These are phyloP conservation scores for Nansenia antarctica DNA, from an alignment of 2,113 vertebrate species.

Conservation along the genomic window DNA sequence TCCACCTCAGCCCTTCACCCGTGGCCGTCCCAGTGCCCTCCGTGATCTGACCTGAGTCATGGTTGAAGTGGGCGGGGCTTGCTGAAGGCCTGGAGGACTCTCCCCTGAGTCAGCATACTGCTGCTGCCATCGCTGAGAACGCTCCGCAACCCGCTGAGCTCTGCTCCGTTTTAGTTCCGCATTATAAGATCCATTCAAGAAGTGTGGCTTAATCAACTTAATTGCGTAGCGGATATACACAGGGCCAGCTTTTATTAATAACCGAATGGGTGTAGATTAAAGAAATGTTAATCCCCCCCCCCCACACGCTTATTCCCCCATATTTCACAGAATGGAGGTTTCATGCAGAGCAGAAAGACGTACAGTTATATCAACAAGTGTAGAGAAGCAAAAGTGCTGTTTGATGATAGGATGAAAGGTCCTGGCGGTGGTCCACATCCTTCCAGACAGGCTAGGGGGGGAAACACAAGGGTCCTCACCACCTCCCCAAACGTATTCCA, in stretches of 20 bases:
- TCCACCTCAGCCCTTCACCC: too few relatives aligned
- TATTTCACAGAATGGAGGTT: background rate
- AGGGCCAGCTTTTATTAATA: slow-evolving; percentile 5
- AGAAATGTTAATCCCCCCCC: background rate
- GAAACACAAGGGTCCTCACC: slow-evolving; percentile 58
- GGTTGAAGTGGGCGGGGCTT: background rate
- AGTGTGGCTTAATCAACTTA: slow-evolving; percentile 5
- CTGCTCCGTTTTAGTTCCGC: background rate
- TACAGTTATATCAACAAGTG: slow-evolving; percentile 36
- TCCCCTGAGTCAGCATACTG: background rate
- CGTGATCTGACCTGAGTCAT: background rate
- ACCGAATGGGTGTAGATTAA: background rate
- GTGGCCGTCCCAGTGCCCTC: background rate
- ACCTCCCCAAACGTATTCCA: slow-evolving; percentile 57
- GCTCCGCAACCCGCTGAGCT: background rate
- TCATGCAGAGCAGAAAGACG: slow-evolving; percentile 7
- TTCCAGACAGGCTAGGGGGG: slow-evolving; percentile 57
- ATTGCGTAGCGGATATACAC: background rate
- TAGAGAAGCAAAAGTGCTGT: slow-evolving; percentile 63
- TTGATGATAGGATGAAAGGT: slow-evolving; percentile 80
- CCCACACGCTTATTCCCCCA: background rate
- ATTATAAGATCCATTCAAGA: background rate
- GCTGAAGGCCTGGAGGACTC: background rate
- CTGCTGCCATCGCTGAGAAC: background rate
- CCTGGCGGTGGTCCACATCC: slow-evolving; percentile 73